phyloP scores from a whole-genome alignment of 2,113 vertebrate genomes.

The Rhea americana region DNA sequence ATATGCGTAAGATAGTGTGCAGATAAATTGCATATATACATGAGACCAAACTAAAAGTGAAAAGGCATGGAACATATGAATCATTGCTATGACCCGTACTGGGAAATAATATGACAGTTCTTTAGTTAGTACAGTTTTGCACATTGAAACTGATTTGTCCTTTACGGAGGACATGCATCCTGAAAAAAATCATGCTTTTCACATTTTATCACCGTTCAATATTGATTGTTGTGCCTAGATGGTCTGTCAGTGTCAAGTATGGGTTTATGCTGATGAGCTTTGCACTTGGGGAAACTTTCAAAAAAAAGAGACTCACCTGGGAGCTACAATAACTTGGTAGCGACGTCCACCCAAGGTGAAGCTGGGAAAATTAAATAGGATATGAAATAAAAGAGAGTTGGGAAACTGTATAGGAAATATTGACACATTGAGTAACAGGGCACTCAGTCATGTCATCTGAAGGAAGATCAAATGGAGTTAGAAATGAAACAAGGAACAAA shows the following conservation, averaged over 20 bases:
- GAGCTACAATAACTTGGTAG: background rate
- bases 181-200: slow-evolving; percentile 18
- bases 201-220: slow-evolving; percentile 20
- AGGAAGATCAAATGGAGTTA: background rate
- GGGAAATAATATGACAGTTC: background rate
- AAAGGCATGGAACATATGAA: background rate
- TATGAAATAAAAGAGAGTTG: background rate
- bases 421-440: background rate
- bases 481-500: background rate
- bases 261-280: slow-evolving; percentile 12
- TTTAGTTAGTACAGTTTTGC: slow-evolving; percentile 9
- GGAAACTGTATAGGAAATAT: background rate
- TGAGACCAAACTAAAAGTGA: background rate
- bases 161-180: slow-evolving; percentile 1
- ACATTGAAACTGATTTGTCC: slow-evolving; percentile 5
- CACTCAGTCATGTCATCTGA: rapidly evolving
- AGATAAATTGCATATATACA: background rate
- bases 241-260: slow-evolving; percentile 26
- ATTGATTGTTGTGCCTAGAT: background rate
- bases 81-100: background rate
- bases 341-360: background rate
- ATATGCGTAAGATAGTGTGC: background rate
- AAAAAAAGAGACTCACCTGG: background rate
- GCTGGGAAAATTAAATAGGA: background rate
- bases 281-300: slow-evolving; percentile 27